Evolutionary conservation across 2,797 vertebrate genomes (phyloP).

Genomic region (Cheirogaleus major): DNA sequence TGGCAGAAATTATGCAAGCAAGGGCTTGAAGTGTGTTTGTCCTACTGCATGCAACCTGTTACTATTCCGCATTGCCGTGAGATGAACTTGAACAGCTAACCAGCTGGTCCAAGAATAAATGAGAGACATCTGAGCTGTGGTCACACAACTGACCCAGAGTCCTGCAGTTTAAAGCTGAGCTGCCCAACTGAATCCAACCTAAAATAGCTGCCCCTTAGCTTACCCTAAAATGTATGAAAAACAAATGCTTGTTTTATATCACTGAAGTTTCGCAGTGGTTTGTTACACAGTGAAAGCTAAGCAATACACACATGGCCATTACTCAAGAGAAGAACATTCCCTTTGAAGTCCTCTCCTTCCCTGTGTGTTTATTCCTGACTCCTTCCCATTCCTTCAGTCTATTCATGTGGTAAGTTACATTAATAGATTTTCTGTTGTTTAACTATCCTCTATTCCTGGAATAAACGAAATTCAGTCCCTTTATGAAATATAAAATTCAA

Average conservation of each 20-base stretch:
- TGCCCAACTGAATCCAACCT: not conserved
- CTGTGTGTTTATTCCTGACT: not conserved
- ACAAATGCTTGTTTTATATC: not conserved
- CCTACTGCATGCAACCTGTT: not conserved
- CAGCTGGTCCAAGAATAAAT: not conserved
- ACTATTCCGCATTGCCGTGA: not conserved
- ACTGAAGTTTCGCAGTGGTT: not conserved
- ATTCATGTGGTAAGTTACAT: not conserved
- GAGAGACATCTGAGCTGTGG: not conserved
- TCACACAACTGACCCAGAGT: not conserved
- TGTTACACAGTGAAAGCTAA: not conserved
- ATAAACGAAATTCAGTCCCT: conserved; percentile 12
- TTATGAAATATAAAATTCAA: conserved; percentile 22
- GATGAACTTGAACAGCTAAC: not conserved
- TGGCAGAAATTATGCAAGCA: not conserved
- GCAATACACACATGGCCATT: not conserved
- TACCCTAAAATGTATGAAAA: conserved; percentile 19
- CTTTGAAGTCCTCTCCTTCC: not conserved
- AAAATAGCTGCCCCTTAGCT: not conserved
- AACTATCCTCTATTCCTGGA: not conserved
- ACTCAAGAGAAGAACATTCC: not conserved
- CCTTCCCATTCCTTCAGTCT: not conserved
- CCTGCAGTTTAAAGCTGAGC: not conserved
- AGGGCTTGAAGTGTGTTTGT: not conserved
- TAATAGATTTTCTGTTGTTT: conserved; percentile 27